These are phyloP conservation scores for Pangasius mekongensis DNA, from an alignment of 2,797 vertebrate species.

Conservation along the genomic window DNA sequence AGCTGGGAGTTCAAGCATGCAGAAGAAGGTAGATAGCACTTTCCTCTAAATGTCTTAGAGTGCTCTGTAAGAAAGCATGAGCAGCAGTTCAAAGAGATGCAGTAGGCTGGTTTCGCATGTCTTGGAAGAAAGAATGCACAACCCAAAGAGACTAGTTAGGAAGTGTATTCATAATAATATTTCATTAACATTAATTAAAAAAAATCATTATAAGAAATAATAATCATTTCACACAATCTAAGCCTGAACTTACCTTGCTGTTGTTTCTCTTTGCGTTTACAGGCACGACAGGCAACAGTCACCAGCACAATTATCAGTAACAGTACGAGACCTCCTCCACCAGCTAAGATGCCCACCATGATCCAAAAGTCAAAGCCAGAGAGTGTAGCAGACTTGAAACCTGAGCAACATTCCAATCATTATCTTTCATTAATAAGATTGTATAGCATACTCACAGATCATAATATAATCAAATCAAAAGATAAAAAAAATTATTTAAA, in stretches of 20 bases:
- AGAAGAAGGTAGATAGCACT: no score
- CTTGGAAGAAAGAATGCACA: no score
- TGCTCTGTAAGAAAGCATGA: no score
- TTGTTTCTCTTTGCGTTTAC: background rate
- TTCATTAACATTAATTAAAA: no score
- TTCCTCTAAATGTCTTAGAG: no score
- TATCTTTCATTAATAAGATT: background rate
- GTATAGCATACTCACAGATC: background rate
- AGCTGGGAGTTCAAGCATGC: no score
- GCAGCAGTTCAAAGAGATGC: no score
- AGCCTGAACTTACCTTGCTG: background rate
- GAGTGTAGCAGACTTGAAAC: background rate
- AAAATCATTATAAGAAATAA: background rate
- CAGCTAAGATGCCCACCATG: slow-evolving; percentile 52
- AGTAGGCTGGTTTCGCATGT: no score
- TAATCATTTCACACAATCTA: background rate
- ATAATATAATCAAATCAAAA: background rate
- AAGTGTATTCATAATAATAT: no score
- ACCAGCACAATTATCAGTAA: slow-evolving; percentile 28
- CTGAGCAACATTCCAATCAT: background rate
- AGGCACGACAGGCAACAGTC: slow-evolving; percentile 49
- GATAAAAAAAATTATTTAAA: no score
- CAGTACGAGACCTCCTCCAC: slow-evolving; percentile 59
- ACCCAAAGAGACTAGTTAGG: no score
- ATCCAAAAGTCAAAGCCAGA: slow-evolving; percentile 54